These are phyloP conservation scores for Ictalurus furcatus DNA, from an alignment of 2,113 vertebrate genomes.

Conservation along the genomic window DNA sequence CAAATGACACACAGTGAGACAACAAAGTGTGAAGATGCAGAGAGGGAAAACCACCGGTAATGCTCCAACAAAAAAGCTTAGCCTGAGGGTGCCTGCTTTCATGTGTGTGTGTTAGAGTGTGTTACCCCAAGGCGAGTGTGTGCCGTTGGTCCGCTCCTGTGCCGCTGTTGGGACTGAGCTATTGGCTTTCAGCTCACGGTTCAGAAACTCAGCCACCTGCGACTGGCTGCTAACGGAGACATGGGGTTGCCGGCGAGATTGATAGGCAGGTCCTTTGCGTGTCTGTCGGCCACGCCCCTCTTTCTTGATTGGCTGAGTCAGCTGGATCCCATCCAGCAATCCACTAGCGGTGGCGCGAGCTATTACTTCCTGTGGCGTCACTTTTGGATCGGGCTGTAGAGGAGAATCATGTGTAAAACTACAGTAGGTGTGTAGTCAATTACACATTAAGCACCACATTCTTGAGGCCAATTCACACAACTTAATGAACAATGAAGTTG, in stretches of 20 bases:
- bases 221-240: constrained; percentile 27
- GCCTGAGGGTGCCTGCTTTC: background rate
- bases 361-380: constrained; percentile 72
- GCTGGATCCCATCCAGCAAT: constrained; percentile 68
- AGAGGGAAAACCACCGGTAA: background rate
- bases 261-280: constrained; percentile 38
- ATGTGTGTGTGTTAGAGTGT: background rate
- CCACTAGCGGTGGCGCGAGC: constrained; percentile 75
- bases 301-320: constrained; percentile 65
- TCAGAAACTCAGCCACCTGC: constrained; percentile 62
- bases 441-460: background rate
- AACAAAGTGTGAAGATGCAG: background rate
- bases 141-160: constrained; percentile 12
- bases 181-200: constrained; percentile 51
- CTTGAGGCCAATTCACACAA: background rate
- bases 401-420: background rate
- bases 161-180: constrained; percentile 6
- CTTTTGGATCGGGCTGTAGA: constrained; percentile 68
- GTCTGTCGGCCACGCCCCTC: constrained; percentile 46
- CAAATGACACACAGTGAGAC: background rate
- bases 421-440: background rate
- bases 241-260: background rate
- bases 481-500: background rate
- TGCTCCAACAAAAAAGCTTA: background rate
- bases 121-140: constrained; percentile 49